Evolutionary conservation across 2,797 vertebrate genomes (phyloP).

Genomic region (Sebastolobus alascanus): DNA sequence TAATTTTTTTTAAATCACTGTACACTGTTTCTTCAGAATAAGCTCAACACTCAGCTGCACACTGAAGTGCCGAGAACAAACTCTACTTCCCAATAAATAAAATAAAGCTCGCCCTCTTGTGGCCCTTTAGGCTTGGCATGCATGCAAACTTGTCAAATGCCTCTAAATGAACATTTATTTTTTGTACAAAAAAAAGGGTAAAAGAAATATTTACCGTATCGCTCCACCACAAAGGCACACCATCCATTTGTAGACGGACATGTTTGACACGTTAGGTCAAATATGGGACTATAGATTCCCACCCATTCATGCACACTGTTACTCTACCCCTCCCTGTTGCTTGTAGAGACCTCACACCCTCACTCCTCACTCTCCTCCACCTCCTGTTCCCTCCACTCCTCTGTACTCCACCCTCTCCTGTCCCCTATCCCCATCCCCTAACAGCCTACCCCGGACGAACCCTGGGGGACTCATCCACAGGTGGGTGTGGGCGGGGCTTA

Average conservation of each 20-base stretch:
- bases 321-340: constrained; percentile 56
- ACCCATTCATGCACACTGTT: constrained; percentile 66
- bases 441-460: constrained; percentile 95
- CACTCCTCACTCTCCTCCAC: constrained; percentile 77
- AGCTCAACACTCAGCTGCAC: constrained; percentile 15
- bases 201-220: background rate
- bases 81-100: constrained; percentile 25
- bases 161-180: background rate
- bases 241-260: constrained; percentile 44
- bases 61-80: constrained; percentile 17
- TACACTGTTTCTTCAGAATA: constrained; percentile 5
- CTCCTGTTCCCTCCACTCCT: constrained; percentile 70
- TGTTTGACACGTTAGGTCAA: constrained; percentile 73
- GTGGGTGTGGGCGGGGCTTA: constrained; percentile 88
- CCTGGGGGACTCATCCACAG: constrained; percentile 92
- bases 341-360: constrained; percentile 64
- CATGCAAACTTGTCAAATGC: constrained; percentile 34
- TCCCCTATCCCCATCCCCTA: constrained; percentile 82
- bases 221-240: constrained; percentile 2
- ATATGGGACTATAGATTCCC: constrained; percentile 52
- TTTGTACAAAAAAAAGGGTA: background rate
- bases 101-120: constrained; percentile 71
- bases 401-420: constrained; percentile 53
- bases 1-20: background rate
- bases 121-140: constrained; percentile 50